Conservation (phyloP, 2,888 invertebrate genomes). For the Adela reaumurella region DNA sequence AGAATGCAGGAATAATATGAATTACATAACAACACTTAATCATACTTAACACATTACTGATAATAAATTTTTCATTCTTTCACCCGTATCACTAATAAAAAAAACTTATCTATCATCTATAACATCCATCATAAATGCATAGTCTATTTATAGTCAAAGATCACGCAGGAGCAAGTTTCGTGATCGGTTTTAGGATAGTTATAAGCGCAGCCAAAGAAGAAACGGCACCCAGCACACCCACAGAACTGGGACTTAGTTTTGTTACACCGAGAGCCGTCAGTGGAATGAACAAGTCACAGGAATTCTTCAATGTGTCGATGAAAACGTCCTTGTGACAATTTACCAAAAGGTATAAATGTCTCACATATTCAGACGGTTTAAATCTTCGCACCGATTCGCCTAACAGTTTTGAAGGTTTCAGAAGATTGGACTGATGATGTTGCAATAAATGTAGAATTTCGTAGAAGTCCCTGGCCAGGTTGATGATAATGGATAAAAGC, state of each 20-base stretch:
- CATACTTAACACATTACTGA: too few species aligned
- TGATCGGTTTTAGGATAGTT: constrained; percentile 70
- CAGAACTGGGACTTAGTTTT: constrained; percentile 70
- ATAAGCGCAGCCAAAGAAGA: constrained; percentile 79
- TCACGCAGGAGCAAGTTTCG: constrained; percentile 66
- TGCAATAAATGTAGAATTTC: constrained; percentile 69
- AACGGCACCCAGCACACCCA: constrained; percentile 75
- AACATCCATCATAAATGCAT: too few species aligned
- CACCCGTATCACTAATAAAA: too few species aligned
- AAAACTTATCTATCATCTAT: too few species aligned
- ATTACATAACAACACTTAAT: too few species aligned
- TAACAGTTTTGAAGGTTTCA: constrained; percentile 39
- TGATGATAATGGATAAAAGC: constrained; percentile 77
- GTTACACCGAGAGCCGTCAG: constrained; percentile 75
- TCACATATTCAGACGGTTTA: constrained; percentile 23
- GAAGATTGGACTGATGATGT: constrained; percentile 29
- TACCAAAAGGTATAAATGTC: constrained; percentile 26
- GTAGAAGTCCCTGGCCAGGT: constrained; percentile 78
- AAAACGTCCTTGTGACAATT: constrained; percentile 62
- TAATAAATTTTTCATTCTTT: too few species aligned
- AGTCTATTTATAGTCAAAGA: too few species aligned
- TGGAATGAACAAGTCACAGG: constrained; percentile 85
- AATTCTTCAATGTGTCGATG: constrained; percentile 81
- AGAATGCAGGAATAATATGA: too few species aligned
- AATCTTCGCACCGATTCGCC: constrained; percentile 24